phyloP scores from a whole-genome alignment of 92 coral and sea anemone species.

The Parazoanthus darwini region DNA sequence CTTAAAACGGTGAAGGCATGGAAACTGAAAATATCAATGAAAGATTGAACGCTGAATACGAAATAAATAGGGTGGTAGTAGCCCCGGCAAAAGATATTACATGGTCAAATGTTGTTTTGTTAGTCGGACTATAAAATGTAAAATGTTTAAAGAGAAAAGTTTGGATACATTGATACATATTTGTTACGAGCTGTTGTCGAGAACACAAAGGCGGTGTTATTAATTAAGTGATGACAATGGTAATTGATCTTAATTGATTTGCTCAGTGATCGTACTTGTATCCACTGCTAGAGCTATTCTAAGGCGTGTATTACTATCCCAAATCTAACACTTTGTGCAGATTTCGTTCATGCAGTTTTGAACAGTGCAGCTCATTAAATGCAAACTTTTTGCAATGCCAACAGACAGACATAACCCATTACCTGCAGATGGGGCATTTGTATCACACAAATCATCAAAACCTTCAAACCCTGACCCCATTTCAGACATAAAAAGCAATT shows the following conservation, averaged over 20 bases:
- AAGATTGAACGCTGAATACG: not conserved
- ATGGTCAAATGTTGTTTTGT: not conserved
- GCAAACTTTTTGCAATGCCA: not conserved
- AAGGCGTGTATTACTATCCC: not conserved
- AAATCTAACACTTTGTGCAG: not conserved
- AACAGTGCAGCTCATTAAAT: not conserved
- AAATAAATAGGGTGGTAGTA: not conserved
- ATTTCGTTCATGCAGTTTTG: not conserved
- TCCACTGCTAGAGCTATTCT: not conserved
- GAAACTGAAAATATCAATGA: not conserved
- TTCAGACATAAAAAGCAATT: no score
- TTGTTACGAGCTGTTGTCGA: not conserved
- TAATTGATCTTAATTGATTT: constrained; percentile 11
- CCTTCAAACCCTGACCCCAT: no score
- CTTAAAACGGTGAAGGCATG: not conserved
- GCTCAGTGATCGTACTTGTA: not conserved
- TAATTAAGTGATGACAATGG: constrained; percentile 25
- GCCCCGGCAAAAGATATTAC: not conserved
- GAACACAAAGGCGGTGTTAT: not conserved
- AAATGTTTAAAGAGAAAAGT: not conserved
- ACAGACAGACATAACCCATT: no score
- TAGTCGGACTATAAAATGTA: not conserved
- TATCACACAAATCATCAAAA: no score
- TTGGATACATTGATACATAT: not conserved
- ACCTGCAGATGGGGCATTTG: not conserved